Evolutionary conservation across 2,797 vertebrate species (phyloP), one percentile per base, ranked within the genome.

Genomic region (Ctenopoma kingsleyae): DNA sequence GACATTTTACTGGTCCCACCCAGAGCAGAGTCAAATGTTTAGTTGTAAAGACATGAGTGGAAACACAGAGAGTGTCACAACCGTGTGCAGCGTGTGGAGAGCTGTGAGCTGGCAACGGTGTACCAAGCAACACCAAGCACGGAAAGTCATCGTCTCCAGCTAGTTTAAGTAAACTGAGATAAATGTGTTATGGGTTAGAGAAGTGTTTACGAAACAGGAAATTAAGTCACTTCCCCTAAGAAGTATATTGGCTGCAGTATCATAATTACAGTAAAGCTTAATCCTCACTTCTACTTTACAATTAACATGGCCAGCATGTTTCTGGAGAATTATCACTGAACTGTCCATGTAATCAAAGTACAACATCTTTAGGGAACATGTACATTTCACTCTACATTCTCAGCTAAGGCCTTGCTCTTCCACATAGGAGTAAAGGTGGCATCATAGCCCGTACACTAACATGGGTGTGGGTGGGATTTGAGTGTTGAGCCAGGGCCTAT

Each of bases 151-250:
- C 12, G n/a, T 78, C 62, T 62, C 19, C 16, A 36, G 65, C 44
- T 40, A 46, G 60, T 65, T 83, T 17, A 36, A 68, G 69, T 73
- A 70, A 76, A 86, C 35, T 63, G 25, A 80, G 71, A 84, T 76
- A 80, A 84, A 81, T 68, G 62, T 79, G 81, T 60, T 23, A 68
- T 64, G 74, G 75, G 76, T 84, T 54, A 81, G 67, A 78, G 71
- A 86, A 85, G 74, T 81, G 78, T 86, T 89, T 82, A 71, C 44
- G 64, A 86, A 91, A 90, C 84, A 90, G 92, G 91, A 92, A 89
- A 84, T 88, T 32, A 76, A 63, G 66, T 90, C 88, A 92, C 82
- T 90, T 92, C 90, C 87, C 51, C 41, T 41, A 43, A 75, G 44
- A 77, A 67, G 63, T 69, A 49, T 41, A 67, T 67, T 83, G 65